Conservation (phyloP, 2,888 invertebrate species). For the Volucella inflata region DNA sequence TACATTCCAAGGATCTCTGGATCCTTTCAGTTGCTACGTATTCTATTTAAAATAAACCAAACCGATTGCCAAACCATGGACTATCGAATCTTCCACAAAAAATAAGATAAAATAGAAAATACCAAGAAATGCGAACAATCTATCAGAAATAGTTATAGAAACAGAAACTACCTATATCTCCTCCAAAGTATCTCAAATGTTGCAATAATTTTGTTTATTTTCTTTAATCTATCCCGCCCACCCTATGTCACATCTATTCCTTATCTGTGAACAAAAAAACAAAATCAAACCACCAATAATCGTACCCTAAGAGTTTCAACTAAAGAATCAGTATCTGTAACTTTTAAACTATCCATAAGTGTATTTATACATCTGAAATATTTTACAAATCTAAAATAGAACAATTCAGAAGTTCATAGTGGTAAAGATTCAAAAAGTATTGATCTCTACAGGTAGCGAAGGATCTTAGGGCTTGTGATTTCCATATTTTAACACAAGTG, state of each 20-base stretch:
- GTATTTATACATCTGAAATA: conserved; percentile 31
- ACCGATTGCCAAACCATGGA: conserved; percentile 83
- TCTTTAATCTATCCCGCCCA: background rate
- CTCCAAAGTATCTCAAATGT: conserved; percentile 41
- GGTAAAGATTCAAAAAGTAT: background rate
- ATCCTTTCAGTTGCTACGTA: conserved; percentile 6
- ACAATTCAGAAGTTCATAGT: background rate
- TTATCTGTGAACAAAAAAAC: conserved; percentile 37
- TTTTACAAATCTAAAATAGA: background rate
- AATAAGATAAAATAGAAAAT: conserved; percentile 55
- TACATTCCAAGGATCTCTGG: background rate
- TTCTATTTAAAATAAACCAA: conserved; percentile 12
- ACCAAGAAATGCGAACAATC: conserved; percentile 51
- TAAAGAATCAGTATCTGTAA: conserved; percentile 66
- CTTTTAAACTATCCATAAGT: conserved; percentile 51
- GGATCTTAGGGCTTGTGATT: too few species aligned
- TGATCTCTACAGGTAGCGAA: background rate
- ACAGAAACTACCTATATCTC: conserved; percentile 49
- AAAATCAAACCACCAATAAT: conserved; percentile 67
- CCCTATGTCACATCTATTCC: conserved; percentile 10
- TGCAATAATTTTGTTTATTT: conserved; percentile 61
- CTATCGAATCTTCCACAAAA: conserved; percentile 83
- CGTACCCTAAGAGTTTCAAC: conserved; percentile 70
- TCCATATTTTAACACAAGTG: too few species aligned
- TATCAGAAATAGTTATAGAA: conserved; percentile 46